A percentile compares a stretch with the other conserved stretches of the same genome.
Conservation (phyloP, 2,797 vertebrate genomes). For the Xiphorhynchus erythropygius region DNA sequence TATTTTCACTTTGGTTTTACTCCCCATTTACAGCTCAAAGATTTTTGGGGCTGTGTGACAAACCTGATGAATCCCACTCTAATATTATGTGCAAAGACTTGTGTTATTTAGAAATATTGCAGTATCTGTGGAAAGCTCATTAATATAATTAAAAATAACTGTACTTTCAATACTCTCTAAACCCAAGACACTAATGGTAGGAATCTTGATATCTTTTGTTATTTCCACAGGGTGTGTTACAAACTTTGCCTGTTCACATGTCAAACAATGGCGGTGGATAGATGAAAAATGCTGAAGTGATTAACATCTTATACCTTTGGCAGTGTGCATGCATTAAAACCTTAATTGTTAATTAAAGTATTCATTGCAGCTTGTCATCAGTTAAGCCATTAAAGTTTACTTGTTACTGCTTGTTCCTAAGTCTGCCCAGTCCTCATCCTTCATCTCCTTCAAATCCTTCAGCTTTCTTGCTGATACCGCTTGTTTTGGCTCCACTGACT, state of each 20-base stretch:
- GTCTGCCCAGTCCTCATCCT: background rate
- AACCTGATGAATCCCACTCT: background rate
- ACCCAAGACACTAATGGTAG: background rate
- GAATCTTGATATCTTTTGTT: background rate
- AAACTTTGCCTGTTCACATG: background rate
- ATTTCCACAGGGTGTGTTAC: background rate
- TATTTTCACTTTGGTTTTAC: background rate
- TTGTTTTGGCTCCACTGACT: background rate
- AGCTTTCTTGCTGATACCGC: background rate
- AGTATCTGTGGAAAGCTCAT: background rate
- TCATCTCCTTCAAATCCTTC: conserved; percentile 3
- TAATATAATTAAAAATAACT: background rate
- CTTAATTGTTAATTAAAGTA: conserved; percentile 9
- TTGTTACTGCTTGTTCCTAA: conserved; percentile 18
- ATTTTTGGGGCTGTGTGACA: background rate
- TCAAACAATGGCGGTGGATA: background rate
- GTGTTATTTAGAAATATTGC: background rate
- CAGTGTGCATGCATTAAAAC: background rate
- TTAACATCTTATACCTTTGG: background rate
- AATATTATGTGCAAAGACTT: background rate
- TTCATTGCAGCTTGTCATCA: conserved; percentile 7
- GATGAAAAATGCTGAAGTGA: background rate
- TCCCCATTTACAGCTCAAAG: background rate
- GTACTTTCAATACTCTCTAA: background rate
- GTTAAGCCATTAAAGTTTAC: conserved; percentile 19